Conservation (phyloP, 1,140 invertebrate genomes). For the Zaprionus kolodkinae region DNA sequence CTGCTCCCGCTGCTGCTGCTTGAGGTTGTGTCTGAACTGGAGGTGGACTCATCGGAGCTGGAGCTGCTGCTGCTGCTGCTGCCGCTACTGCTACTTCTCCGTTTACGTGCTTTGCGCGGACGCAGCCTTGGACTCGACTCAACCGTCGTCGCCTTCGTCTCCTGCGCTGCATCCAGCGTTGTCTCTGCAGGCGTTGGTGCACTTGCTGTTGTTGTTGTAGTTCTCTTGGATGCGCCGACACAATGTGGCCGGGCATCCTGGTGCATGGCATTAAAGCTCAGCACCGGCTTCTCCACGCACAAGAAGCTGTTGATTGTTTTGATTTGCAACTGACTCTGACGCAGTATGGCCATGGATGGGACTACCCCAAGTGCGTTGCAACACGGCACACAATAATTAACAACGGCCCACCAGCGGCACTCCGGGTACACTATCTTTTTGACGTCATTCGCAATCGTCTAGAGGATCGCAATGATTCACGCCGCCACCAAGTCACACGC, state of each 20-base stretch:
- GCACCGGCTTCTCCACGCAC: constrained; percentile 18
- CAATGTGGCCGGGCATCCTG: constrained; percentile 62
- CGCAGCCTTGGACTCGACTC: not conserved
- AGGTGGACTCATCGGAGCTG: constrained; percentile 32
- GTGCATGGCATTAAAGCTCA: constrained; percentile 70
- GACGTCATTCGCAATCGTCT: constrained; percentile 16
- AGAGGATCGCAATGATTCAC: constrained; percentile 1
- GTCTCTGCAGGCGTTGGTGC: constrained; percentile 26
- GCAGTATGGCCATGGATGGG: constrained; percentile 35
- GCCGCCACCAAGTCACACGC: not conserved
- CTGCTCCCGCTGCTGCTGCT: constrained; percentile 9
- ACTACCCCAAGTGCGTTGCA: constrained; percentile 17
- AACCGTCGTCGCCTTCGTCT: constrained; percentile 8
- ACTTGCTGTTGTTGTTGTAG: constrained; percentile 6
- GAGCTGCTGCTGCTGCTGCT: constrained; percentile 47
- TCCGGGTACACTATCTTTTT: constrained; percentile 9
- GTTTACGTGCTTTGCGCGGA: not conserved
- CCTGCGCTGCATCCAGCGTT: constrained; percentile 55
- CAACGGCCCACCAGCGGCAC: not conserved
- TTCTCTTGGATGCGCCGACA: constrained; percentile 40
- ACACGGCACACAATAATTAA: not conserved
- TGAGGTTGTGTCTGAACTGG: constrained; percentile 24
- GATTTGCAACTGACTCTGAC: constrained; percentile 22
- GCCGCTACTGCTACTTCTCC: constrained; percentile 12
- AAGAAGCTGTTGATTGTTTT: constrained; percentile 20